Evolutionary conservation across 2,888 invertebrate species (phyloP), one percentile per base, ranked within the genome.

Genomic region (Dolichopus griseipennis): DNA sequence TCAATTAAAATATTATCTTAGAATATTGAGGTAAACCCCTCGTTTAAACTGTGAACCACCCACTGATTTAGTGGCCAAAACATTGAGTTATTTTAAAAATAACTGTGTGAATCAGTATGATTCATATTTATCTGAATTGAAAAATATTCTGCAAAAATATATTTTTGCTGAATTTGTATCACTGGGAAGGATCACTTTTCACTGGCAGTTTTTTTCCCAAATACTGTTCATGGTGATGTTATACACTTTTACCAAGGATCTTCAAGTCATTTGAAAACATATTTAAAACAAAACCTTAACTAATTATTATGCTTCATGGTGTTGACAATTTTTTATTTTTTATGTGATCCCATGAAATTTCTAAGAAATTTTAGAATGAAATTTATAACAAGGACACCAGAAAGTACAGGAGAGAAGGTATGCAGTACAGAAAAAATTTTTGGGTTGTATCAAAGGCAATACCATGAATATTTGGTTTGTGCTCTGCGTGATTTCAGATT

Each of bases 61-160:
- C 15, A 52, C 52, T 52, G 52, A 52, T 52, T 52, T 52, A 52
- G 52, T 52, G 52, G 52, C 52, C 52, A 52, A 52, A 52, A 52
- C 18, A 52, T 52, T 52, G 52, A 52, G 52, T 52, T 52, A 18
- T n/a, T 52, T 52, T 15, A 52, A 52, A 6, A 52, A 52, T 6
- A 52, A 52, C 52, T 52, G 41, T 15, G 41, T 12, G 15, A 41
- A 41, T 9, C 15, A 41, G 15, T 41, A 41, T 27, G 27, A 5
- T 27, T 27, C 27, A 27, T 27, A 5, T 37, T 7, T 5, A 7
- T 37, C 8, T 37, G 12, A 37, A 37, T 1, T 5, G 52, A 52
- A 52, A 52, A 18, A n/a, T n/a, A n/a, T n/a, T n/a, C n/a, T n/a
- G n/a, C n/a, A n/a, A n/a, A 27, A 27, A 4, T 27, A 5, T 41